These are phyloP conservation scores for Penaeus chinensis DNA, from an alignment of 1,140 invertebrate genomes.

Conservation along the genomic window DNA sequence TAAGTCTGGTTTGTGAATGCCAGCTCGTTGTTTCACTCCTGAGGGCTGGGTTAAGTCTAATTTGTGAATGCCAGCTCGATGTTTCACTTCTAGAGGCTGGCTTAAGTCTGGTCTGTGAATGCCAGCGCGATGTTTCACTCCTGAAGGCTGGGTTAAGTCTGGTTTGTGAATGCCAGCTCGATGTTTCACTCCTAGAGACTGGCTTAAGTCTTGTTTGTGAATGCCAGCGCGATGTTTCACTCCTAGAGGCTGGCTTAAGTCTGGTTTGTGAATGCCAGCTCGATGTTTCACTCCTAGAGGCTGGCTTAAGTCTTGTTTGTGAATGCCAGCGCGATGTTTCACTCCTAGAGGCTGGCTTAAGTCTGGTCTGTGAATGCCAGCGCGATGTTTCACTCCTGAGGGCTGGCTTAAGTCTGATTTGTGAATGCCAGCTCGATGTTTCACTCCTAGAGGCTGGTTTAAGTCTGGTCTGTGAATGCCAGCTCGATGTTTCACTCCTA, in stretches of 20 bases:
- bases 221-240: conserved; percentile 12
- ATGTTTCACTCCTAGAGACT: conserved; percentile 28
- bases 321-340: conserved; percentile 19
- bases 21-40: conserved; percentile 2
- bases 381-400: conserved; percentile 20
- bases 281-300: neutral
- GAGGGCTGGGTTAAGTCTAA: neutral
- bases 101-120: conserved; percentile 24
- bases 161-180: conserved; percentile 10
- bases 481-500: neutral
- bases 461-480: neutral
- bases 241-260: neutral
- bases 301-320: conserved; percentile 17
- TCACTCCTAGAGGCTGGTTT: conserved; percentile 27
- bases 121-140: conserved; percentile 26
- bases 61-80: neutral
- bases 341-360: conserved; percentile 25
- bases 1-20: neutral
- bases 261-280: neutral
- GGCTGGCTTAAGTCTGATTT: conserved; percentile 27
- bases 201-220: conserved; percentile 6
- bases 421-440: conserved; percentile 15
- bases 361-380: conserved; percentile 16
- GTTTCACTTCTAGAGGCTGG: neutral
- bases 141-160: conserved; percentile 19